Evolutionary conservation across 2,888 invertebrate species (phyloP).

Genomic region (Noctua pronuba): DNA sequence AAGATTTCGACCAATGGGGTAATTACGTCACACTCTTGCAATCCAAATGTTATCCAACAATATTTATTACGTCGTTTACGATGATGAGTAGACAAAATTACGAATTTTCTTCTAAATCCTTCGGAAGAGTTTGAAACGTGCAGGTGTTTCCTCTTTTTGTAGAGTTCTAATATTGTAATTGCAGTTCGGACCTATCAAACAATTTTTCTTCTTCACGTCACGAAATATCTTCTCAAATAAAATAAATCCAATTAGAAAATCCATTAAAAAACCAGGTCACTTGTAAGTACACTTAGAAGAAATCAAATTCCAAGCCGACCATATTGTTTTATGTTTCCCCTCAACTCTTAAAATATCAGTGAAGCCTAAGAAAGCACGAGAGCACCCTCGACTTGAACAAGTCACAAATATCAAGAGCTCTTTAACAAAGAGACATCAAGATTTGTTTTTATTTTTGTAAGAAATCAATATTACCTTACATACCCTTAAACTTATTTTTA

Average conservation of each 20-base stretch:
- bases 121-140: not conserved
- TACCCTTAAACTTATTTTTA: too few species aligned
- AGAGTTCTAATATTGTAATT: too few species aligned
- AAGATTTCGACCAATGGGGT: too few species aligned
- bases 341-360: conserved; percentile 28
- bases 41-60: not conserved
- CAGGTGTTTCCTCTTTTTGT: too few species aligned
- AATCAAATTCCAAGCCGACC: conserved; percentile 16
- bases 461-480: not conserved
- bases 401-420: conserved; percentile 30
- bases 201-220: too few species aligned
- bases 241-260: not conserved
- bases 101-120: not conserved
- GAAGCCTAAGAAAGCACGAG: conserved; percentile 35
- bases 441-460: conserved; percentile 1
- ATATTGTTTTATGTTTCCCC: conserved; percentile 13
- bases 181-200: not conserved
- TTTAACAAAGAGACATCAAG: conserved; percentile 22
- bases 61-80: not conserved
- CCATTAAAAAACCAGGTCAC: not conserved
- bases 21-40: too few species aligned
- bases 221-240: not conserved
- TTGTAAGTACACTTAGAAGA: not conserved
- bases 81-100: not conserved
- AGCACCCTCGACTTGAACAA: conserved; percentile 34